Conservation (phyloP, 2,113 vertebrate species). For the Prinia subflava region DNA sequence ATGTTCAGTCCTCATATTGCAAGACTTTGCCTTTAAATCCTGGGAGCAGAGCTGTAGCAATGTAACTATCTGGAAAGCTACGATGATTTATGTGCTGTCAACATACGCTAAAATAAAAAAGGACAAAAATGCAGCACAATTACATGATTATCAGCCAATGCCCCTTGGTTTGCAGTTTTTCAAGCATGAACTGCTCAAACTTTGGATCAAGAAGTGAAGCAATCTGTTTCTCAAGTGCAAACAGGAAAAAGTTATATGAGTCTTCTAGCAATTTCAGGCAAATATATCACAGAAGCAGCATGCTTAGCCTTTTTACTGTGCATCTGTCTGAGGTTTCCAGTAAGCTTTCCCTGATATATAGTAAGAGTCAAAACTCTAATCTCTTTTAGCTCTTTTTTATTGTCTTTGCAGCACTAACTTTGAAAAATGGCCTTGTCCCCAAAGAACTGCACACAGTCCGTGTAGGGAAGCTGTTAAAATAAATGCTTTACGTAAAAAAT, state of each 20-base stretch:
- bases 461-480: constrained; percentile 51
- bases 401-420: constrained; percentile 57
- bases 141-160: constrained; percentile 7
- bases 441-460: constrained; percentile 42
- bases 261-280: constrained; percentile 70
- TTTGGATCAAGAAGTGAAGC: constrained; percentile 46
- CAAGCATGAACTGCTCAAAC: background rate
- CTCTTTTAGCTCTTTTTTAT: constrained; percentile 66
- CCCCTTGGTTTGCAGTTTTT: constrained; percentile 42
- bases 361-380: constrained; percentile 63
- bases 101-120: background rate
- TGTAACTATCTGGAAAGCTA: background rate
- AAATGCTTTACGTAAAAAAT: constrained; percentile 50
- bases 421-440: constrained; percentile 58
- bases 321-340: constrained; percentile 65
- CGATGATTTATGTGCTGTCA: constrained; percentile 20
- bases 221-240: constrained; percentile 39
- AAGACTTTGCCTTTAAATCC: constrained; percentile 10
- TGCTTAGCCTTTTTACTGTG: constrained; percentile 62
- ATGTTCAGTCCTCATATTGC: background rate
- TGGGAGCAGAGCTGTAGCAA: background rate
- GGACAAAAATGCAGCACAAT: background rate
- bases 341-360: constrained; percentile 57
- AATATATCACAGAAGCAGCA: constrained; percentile 67
- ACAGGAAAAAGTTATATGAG: constrained; percentile 19